Conservation (phyloP, 2,888 invertebrate species). For the Synergus gifuensis region DNA sequence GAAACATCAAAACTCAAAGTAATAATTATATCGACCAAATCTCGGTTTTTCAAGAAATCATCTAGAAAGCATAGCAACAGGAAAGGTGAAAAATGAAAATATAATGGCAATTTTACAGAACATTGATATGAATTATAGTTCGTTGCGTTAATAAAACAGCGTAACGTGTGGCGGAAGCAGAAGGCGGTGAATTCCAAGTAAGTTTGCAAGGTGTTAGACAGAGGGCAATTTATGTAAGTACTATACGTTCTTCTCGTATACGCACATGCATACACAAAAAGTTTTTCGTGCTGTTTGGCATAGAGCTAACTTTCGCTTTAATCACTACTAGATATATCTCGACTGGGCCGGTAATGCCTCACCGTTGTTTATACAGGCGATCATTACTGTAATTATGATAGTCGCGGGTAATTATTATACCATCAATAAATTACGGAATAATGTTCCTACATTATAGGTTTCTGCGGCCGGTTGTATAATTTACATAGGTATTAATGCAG, state of each 20-base stretch:
- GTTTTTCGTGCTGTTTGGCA: constrained; percentile 3
- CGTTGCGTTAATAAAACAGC: constrained; percentile 2
- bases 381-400: constrained; percentile 64
- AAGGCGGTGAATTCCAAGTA: constrained; percentile 46
- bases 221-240: constrained; percentile 55
- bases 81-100: background rate
- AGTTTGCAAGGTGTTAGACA: constrained; percentile 54
- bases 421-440: constrained; percentile 64
- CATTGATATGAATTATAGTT: background rate
- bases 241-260: constrained; percentile 27
- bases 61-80: too few relatives aligned
- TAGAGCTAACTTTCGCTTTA: constrained; percentile 55
- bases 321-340: constrained; percentile 57
- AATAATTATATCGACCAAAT: too few relatives aligned
- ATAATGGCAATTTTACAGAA: background rate
- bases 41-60: too few relatives aligned
- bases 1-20: background rate
- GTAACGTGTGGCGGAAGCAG: constrained; percentile 45
- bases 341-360: constrained; percentile 44
- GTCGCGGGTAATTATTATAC: constrained; percentile 62
- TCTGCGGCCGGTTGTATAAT: constrained; percentile 57
- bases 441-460: constrained; percentile 63
- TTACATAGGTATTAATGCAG: constrained; percentile 61
- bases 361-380: constrained; percentile 62
- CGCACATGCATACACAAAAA: background rate